Base-by-base conservation (phyloP, 2,113 vertebrate species). In the Microtus ochrogaster region DNA sequence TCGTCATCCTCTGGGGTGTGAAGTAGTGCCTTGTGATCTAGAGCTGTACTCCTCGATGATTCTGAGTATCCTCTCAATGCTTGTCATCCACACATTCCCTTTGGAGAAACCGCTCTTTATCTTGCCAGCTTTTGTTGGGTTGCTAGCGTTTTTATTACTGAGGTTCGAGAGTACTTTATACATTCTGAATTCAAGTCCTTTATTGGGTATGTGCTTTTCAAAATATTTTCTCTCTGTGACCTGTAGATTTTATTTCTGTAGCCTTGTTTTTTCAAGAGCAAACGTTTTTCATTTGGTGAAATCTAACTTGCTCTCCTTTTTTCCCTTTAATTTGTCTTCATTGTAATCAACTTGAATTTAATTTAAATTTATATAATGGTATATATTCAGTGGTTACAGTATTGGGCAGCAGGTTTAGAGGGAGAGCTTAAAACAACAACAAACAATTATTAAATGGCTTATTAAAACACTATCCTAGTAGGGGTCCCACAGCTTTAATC, bases 271-370 rank as follows among this genome's bases (percentile, higher is more conserved):
- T 90, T 36, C 73, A 92, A 79, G 52, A 95, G 83, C 4, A 55
- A 44, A 72, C 65, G 30, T 65, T 90, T 16, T 88, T 83, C 36
- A 92, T 96, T 94, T 84, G 36, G 26, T 95, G 41, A 85, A 85
- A 47, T 66, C 8, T 36, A 68, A 47, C 63, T 47, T 47, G 28
- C 8, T 72, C 36, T 72, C 13, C 63, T 63, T 26, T 92, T 92
- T 95, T 30, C 16, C 88, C 76, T 96, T 44, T 87, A 79, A 86
- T 77, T 91, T 86, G 91, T 73, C 33, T 76, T 94, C 41, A 66
- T 94, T 89, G 83, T n/a, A 88, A 95, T 87, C 41, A 83, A 63
- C 26, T 28, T 83, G 22, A 83, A 83, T 91, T 91, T 47, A 89
- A 93, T 88, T 55, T 92, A 68, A 96, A 85, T 85, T 21, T 66